Evolutionary conservation across 1,140 invertebrate genomes (phyloP).

Genomic region (Cecropterus lyciades): DNA sequence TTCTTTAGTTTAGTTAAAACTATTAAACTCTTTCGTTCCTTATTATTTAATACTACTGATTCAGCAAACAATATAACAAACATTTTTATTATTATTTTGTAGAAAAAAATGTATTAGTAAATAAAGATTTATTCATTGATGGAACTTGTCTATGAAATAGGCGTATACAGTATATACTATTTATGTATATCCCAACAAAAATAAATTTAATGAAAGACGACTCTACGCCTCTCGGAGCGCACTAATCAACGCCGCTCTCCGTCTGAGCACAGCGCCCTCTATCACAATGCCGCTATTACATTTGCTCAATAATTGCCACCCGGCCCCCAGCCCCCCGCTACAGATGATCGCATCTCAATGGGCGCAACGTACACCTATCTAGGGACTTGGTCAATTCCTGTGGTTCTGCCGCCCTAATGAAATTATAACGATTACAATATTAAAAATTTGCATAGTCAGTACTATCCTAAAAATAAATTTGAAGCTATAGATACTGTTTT

Average conservation of each 20-base stretch:
- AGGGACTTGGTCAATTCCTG: slow-evolving; percentile 46
- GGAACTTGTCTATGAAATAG: no score
- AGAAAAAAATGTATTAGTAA: no score
- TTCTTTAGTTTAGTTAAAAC: no score
- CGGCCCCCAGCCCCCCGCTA: slow-evolving; percentile 39
- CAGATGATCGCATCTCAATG: slow-evolving; percentile 55
- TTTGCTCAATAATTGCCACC: slow-evolving; percentile 79
- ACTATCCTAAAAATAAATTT: no score
- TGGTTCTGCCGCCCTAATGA: slow-evolving; percentile 32
- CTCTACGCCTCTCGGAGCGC: slow-evolving; percentile 49
- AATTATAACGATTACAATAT: slow-evolving; percentile 4
- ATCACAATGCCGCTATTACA: slow-evolving; percentile 81
- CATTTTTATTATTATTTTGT: no score
- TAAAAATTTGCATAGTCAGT: neutral
- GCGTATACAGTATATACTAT: no score
- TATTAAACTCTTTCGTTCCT: no score
- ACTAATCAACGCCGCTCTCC: slow-evolving; percentile 71
- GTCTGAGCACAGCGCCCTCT: slow-evolving; percentile 60
- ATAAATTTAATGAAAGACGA: slow-evolving; percentile 24
- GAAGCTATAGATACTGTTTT: neutral
- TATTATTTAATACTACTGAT: no score
- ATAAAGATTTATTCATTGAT: no score
- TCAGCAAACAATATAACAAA: no score
- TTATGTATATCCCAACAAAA: no score
- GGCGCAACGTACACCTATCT: slow-evolving; percentile 34